Evolutionary conservation across 2,797 vertebrate genomes (phyloP).

Genomic region (Enteromius viviparus): DNA sequence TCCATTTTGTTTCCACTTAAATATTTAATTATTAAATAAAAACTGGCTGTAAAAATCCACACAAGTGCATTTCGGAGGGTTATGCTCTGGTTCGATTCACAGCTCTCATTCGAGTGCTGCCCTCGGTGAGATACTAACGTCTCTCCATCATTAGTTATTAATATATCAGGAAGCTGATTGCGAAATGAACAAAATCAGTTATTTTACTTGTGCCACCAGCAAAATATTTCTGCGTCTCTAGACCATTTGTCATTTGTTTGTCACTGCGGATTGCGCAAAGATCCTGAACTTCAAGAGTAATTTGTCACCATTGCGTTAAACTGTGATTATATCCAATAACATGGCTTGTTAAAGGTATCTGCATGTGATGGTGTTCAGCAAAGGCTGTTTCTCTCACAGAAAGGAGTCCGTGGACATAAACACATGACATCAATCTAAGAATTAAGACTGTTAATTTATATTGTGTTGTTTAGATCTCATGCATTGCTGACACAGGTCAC

Average conservation of each 20-base stretch:
- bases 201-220: conserved; percentile 14
- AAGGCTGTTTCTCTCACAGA: neutral
- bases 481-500: conserved; percentile 52
- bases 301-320: neutral
- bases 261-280: neutral
- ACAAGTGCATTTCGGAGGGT: conserved; percentile 10
- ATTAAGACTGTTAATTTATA: conserved; percentile 76
- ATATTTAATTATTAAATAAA: conserved; percentile 10
- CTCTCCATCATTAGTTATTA: neutral
- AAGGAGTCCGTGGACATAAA: neutral
- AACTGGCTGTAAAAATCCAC: neutral
- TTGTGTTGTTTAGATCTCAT: conserved; percentile 64
- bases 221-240: neutral
- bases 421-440: conserved; percentile 14
- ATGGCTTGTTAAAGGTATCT: neutral
- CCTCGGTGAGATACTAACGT: neutral
- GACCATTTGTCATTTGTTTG: neutral
- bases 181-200: neutral
- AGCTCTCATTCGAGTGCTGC: neutral
- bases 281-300: neutral
- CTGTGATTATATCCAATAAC: neutral
- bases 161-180: neutral
- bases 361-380: neutral
- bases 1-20: neutral
- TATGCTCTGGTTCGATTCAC: neutral